A percentile compares a stretch with the other conserved stretches of the same genome.
Evolutionary conservation across 2,888 invertebrate genomes (phyloP).

Genomic region (Mesorhabditis spiculigera): DNA sequence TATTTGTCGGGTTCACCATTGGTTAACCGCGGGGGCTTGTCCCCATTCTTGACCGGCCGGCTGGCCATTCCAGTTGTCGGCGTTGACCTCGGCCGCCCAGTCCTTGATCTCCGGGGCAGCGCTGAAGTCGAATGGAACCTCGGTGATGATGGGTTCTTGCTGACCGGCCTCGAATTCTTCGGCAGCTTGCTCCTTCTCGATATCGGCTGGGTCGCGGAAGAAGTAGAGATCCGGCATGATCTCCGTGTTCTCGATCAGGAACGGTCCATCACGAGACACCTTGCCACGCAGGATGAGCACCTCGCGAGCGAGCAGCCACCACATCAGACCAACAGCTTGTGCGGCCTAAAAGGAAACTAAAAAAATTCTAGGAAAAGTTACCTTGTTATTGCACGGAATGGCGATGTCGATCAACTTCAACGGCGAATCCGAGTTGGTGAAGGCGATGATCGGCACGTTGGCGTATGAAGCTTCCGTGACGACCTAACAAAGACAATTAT

Average conservation of each 20-base stretch:
- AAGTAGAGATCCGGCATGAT: slow-evolving; percentile 98
- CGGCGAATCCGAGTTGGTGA: slow-evolving; percentile 95
- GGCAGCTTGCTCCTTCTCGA: slow-evolving; percentile 54
- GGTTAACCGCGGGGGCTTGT: too few species aligned
- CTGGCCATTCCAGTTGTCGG: slow-evolving; percentile 15
- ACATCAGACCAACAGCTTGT: slow-evolving; percentile 95
- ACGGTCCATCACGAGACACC: slow-evolving; percentile 84
- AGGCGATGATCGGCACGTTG: slow-evolving; percentile 97
- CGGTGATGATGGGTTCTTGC: background rate
- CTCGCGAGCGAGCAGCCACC: slow-evolving; percentile 97
- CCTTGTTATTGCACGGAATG: slow-evolving; percentile 98
- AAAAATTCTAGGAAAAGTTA: slow-evolving; percentile 49
- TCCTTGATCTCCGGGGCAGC: slow-evolving; percentile 38
- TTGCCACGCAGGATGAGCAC: slow-evolving; percentile 84
- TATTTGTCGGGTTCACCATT: too few species aligned
- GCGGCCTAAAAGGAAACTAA: slow-evolving; percentile 67
- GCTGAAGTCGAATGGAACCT: slow-evolving; percentile 29
- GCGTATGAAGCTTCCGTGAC: slow-evolving; percentile 98
- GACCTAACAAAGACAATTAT: slow-evolving; percentile 64
- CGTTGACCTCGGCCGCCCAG: slow-evolving; percentile 45
- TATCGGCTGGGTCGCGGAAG: slow-evolving; percentile 81
- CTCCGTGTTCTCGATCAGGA: slow-evolving; percentile 56
- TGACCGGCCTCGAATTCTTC: slow-evolving; percentile 22
- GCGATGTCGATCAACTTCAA: slow-evolving; percentile 94
- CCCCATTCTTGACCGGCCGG: too few species aligned